Conservation (phyloP, 1,140 invertebrate species). For the Bombus superbus region DNA sequence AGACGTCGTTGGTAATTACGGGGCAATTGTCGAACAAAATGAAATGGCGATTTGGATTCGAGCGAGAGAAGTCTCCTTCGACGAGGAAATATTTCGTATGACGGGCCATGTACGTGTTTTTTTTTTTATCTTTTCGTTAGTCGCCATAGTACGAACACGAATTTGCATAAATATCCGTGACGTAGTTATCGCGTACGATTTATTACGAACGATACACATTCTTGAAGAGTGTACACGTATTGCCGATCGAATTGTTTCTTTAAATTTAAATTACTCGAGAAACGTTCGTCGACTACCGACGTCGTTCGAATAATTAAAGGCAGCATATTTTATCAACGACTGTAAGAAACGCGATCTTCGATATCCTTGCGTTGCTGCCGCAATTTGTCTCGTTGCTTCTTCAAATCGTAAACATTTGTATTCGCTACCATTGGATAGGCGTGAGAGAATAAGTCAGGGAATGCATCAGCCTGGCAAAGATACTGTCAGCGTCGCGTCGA, state of each 20-base stretch:
- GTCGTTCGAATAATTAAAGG: neutral
- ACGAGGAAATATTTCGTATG: neutral
- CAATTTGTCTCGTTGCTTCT: neutral
- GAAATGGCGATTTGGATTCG: neutral
- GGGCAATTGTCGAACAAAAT: neutral
- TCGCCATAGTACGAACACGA: too few relatives aligned
- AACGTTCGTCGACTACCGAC: too few relatives aligned
- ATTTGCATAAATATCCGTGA: too few relatives aligned
- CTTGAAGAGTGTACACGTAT: too few relatives aligned
- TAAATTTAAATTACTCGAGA: neutral
- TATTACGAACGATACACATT: too few relatives aligned
- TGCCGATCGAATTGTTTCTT: too few relatives aligned
- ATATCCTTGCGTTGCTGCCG: neutral
- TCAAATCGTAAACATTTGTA: constrained; percentile 42
- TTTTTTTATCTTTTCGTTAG: too few relatives aligned
- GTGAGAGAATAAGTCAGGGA: constrained; percentile 45
- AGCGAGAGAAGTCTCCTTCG: neutral
- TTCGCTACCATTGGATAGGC: neutral
- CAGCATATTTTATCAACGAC: neutral
- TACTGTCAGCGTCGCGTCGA: constrained; percentile 5
- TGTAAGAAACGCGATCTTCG: neutral
- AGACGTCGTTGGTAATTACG: neutral
- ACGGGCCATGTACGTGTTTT: neutral
- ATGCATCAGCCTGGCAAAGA: constrained; percentile 29
- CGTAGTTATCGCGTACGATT: too few relatives aligned